Conservation (phyloP, 2,888 invertebrate genomes). For the Drosophila pseudotakahashii region DNA sequence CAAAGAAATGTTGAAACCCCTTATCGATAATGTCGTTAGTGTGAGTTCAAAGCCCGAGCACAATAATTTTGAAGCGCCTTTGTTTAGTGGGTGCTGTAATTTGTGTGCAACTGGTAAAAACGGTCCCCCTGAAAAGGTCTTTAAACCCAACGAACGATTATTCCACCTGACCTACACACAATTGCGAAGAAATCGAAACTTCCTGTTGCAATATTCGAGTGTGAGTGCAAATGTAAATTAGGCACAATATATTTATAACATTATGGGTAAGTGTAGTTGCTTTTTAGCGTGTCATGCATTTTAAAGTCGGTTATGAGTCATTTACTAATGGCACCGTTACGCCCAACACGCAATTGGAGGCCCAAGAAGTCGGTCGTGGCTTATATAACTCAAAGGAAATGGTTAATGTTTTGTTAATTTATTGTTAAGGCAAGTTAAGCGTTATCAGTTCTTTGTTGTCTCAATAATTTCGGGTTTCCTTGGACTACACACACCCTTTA, state of each 20-base stretch:
- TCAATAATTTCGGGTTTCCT: background rate
- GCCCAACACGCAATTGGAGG: slow-evolving; percentile 16
- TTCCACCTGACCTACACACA: slow-evolving; percentile 36
- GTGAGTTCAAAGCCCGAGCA: slow-evolving; percentile 2
- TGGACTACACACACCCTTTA: slow-evolving; percentile 2
- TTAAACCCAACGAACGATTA: slow-evolving; percentile 44
- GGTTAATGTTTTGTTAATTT: slow-evolving; percentile 5
- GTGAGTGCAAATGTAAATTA: slow-evolving; percentile 25
- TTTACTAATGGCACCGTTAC: slow-evolving; percentile 30
- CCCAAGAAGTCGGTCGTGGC: background rate
- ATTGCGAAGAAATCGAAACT: slow-evolving; percentile 66
- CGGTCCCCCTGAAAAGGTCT: slow-evolving; percentile 37
- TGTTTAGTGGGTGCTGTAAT: background rate
- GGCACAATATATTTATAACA: background rate
- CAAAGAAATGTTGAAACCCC: background rate
- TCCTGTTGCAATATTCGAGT: slow-evolving; percentile 52
- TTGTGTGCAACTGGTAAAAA: background rate
- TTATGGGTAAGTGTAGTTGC: slow-evolving; percentile 1
- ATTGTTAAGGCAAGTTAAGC: slow-evolving; percentile 11
- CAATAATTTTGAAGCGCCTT: slow-evolving; percentile 3
- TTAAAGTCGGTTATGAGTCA: slow-evolving; percentile 46
- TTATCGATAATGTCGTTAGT: background rate
- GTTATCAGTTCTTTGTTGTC: slow-evolving; percentile 36
- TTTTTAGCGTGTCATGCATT: slow-evolving; percentile 55
- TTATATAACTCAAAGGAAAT: slow-evolving; percentile 31